These are phyloP conservation scores for Sitta carolinensis DNA, from an alignment of 2,797 vertebrate genomes.

Conservation along the genomic window DNA sequence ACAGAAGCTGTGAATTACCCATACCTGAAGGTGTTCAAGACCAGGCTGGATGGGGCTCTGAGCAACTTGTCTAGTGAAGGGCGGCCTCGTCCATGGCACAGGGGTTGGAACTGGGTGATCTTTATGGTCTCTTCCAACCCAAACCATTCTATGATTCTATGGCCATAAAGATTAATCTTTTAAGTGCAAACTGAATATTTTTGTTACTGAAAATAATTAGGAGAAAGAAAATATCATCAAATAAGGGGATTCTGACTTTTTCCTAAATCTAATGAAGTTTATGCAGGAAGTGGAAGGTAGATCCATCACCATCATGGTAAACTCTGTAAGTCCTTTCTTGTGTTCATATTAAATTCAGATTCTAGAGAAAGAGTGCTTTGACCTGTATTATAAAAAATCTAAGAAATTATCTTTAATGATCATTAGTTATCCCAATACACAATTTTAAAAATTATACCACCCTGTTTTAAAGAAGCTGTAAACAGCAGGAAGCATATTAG, in stretches of 20 bases:
- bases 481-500: background rate
- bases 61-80: background rate
- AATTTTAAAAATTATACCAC: background rate
- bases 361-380: background rate
- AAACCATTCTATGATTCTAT: background rate
- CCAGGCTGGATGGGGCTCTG: background rate
- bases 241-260: background rate
- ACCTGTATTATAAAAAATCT: background rate
- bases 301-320: background rate
- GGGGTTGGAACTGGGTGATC: background rate
- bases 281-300: background rate
- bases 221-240: background rate
- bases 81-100: background rate
- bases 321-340: background rate
- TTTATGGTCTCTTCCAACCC: background rate
- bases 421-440: background rate
- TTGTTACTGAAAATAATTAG: background rate
- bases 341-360: background rate
- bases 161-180: background rate
- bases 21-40: background rate
- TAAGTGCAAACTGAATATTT: background rate
- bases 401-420: background rate
- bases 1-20: background rate
- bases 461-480: background rate
- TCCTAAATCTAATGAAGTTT: background rate